These are phyloP conservation scores for Setophaga kirtlandii DNA, from an alignment of 2,113 vertebrate genomes.

Conservation along the genomic window DNA sequence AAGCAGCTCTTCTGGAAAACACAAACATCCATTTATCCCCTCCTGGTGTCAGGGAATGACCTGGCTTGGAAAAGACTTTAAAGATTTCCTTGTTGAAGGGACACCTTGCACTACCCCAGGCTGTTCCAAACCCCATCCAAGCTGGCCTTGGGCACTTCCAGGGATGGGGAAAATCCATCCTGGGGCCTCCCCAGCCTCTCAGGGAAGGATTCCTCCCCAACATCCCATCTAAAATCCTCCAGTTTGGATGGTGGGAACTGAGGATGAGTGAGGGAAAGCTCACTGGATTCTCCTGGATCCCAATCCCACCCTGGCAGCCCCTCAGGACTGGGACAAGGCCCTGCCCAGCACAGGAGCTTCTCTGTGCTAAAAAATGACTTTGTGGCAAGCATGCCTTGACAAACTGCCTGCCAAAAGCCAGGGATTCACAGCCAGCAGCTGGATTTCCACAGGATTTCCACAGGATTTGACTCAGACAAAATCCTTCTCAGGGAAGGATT, in stretches of 20 bases:
- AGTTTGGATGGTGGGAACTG: background rate
- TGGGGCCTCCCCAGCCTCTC: background rate
- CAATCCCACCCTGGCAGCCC: background rate
- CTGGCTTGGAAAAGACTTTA: background rate
- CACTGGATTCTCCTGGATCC: background rate
- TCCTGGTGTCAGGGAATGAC: background rate
- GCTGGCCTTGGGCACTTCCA: background rate
- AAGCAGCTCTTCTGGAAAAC: background rate
- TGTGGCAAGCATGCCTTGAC: background rate
- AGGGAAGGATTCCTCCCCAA: too few species aligned
- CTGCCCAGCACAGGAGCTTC: background rate
- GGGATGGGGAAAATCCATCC: background rate
- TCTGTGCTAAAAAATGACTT: background rate
- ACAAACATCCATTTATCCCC: background rate
- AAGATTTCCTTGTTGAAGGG: background rate
- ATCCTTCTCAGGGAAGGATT: too few species aligned
- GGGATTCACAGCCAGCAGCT: background rate
- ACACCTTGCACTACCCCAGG: rapidly evolving
- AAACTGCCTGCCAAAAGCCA: background rate
- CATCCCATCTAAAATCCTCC: background rate
- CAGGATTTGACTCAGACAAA: too few species aligned
- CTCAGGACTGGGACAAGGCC: background rate
- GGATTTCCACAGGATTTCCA: too few species aligned
- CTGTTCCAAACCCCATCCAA: rapidly evolving
- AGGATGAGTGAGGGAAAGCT: too few species aligned